phyloP scores from a whole-genome alignment of 2,113 vertebrate genomes.

The Hypanus sabinus region DNA sequence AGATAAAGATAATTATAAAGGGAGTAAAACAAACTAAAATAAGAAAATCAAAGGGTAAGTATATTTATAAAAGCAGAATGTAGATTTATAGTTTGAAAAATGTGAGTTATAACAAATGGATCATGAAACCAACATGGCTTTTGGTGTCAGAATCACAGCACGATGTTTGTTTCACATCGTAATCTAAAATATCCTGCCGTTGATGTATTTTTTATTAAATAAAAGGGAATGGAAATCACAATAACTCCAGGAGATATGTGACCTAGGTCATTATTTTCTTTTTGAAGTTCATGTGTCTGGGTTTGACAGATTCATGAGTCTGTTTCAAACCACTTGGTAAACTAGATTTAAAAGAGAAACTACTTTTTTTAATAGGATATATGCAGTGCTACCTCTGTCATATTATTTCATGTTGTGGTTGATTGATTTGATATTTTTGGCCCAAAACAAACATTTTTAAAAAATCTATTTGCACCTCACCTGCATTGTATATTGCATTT shows the following conservation, averaged over 20 bases:
- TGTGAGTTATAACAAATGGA: background rate
- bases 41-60: background rate
- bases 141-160: background rate
- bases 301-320: background rate
- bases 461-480: background rate
- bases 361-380: background rate
- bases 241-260: background rate
- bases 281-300: background rate
- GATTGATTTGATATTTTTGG: background rate
- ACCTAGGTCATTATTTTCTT: background rate
- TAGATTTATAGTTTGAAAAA: constrained; percentile 11
- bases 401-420: background rate
- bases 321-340: background rate
- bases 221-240: background rate
- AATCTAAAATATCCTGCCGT: constrained; percentile 10
- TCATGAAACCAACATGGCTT: constrained; percentile 4
- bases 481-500: background rate
- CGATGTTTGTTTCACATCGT: background rate
- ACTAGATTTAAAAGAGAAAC: background rate
- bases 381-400: background rate
- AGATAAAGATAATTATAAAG: background rate
- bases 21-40: background rate
- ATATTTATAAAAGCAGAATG: background rate
- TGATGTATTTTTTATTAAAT: background rate
- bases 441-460: background rate